Percentiles rank a stretch among this genome's conserved stretches.
phyloP scores from a whole-genome alignment of 2,113 vertebrate species.

The Paramormyrops kingsleyae region DNA sequence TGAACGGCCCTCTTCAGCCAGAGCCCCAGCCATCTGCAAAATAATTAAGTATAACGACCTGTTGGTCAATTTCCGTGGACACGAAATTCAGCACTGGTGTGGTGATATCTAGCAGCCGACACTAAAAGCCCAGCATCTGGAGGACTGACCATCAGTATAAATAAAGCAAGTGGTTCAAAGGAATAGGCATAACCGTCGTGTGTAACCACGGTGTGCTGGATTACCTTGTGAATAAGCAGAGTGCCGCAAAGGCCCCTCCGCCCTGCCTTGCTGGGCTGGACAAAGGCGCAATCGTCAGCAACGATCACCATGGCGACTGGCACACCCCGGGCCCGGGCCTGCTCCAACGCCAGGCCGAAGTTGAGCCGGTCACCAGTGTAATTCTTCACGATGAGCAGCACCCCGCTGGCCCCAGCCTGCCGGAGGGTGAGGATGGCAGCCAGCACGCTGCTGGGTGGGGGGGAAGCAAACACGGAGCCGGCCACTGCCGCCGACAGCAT shows the following conservation, averaged over 20 bases:
- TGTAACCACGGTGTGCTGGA: background rate
- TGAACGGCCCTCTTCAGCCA: slow-evolving; percentile 74
- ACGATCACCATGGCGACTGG: slow-evolving; percentile 76
- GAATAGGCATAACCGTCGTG: background rate
- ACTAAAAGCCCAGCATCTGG: background rate
- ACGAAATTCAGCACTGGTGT: background rate
- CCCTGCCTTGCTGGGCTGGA: slow-evolving; percentile 70
- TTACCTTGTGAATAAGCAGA: slow-evolving; percentile 84
- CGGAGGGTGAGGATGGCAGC: slow-evolving; percentile 75
- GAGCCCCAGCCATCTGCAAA: slow-evolving; percentile 77
- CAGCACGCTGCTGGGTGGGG: slow-evolving; percentile 79
- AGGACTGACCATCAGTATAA: background rate
- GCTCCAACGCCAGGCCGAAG: slow-evolving; percentile 84
- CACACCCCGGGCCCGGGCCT: slow-evolving; percentile 66
- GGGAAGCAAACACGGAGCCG: slow-evolving; percentile 82
- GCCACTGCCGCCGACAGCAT: slow-evolving; percentile 88
- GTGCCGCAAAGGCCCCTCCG: slow-evolving; percentile 84
- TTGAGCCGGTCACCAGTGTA: slow-evolving; percentile 93
- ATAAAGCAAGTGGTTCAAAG: background rate
- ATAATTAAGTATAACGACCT: background rate
- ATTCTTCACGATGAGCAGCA: slow-evolving; percentile 90
- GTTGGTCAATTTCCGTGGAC: background rate
- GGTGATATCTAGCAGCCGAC: background rate
- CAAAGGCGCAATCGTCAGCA: slow-evolving; percentile 82
- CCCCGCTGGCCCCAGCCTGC: slow-evolving; percentile 68